Percentiles rank a stretch among this genome's conserved stretches.
phyloP scores from a whole-genome alignment of 2,797 vertebrate species.

The Vespertilio murinus region DNA sequence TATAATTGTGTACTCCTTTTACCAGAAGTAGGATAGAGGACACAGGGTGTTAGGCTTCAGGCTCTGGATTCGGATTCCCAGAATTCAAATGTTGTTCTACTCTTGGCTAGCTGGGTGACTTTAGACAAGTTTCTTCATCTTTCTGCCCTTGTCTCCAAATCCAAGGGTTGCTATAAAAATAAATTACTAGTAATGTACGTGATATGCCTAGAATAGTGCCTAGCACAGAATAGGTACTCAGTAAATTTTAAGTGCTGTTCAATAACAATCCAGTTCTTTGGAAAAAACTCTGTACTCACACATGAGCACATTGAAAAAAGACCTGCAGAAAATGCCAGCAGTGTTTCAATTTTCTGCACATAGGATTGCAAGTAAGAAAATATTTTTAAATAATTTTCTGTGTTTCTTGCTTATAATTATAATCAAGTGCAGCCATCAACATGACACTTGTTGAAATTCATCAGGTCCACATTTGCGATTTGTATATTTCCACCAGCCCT shows the following conservation, averaged over 20 bases:
- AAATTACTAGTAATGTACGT: neutral
- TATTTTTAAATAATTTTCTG: neutral
- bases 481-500: neutral
- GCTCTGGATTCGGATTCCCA: neutral
- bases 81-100: neutral
- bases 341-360: neutral
- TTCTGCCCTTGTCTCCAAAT: neutral
- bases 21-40: neutral
- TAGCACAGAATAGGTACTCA: neutral
- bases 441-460: neutral
- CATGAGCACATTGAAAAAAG: neutral
- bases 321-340: neutral
- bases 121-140: neutral
- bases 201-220: neutral
- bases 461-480: neutral
- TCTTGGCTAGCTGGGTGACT: neutral
- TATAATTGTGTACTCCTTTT: neutral
- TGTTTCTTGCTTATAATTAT: slow-evolving; percentile 17
- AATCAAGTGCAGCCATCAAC: slow-evolving; percentile 1
- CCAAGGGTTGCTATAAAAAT: neutral
- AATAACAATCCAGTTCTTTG: neutral
- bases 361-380: neutral
- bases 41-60: neutral
- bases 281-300: neutral
- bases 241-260: neutral